phyloP scores from a whole-genome alignment of 2,888 invertebrate species.

The Drosophila rellima region DNA sequence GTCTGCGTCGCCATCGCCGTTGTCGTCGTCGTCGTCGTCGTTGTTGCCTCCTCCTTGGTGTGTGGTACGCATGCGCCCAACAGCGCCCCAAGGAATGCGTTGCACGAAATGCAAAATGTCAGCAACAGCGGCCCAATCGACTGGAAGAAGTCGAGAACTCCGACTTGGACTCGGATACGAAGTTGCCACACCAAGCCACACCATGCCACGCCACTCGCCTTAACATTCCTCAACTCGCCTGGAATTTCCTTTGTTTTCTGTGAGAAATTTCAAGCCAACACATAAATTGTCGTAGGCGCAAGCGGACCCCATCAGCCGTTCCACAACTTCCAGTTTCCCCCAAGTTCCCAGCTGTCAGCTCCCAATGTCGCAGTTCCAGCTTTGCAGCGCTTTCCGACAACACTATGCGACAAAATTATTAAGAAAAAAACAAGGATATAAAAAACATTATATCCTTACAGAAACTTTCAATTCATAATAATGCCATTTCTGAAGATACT shows the following conservation, averaged over 20 bases:
- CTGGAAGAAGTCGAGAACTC: conserved; percentile 39
- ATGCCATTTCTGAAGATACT: background rate
- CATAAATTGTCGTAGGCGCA: conserved; percentile 81
- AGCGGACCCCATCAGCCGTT: conserved; percentile 35
- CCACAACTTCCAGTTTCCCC: conserved; percentile 48
- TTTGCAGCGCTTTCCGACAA: conserved; percentile 25
- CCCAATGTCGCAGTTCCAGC: conserved; percentile 15
- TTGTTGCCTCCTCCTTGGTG: conserved; percentile 69
- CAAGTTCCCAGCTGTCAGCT: conserved; percentile 29
- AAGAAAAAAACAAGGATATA: background rate
- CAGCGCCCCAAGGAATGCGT: conserved; percentile 84
- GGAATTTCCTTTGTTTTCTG: conserved; percentile 85
- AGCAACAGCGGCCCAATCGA: conserved; percentile 72
- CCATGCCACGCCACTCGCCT: conserved; percentile 60
- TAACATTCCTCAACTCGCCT: conserved; percentile 73
- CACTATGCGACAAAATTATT: conserved; percentile 38
- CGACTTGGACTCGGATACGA: conserved; percentile 12
- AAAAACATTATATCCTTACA: background rate
- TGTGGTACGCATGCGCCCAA: conserved; percentile 79
- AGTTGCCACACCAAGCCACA: conserved; percentile 16
- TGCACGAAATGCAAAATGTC: conserved; percentile 85
- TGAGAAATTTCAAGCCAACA: conserved; percentile 79
- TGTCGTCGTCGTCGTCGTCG: conserved; percentile 23
- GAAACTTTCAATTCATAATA: background rate
- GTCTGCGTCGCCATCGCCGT: conserved; percentile 37